A percentile compares a stretch with the other conserved stretches of the same genome.
These are phyloP conservation scores for Microctenopoma stevenorrisi DNA, from an alignment of 2,797 vertebrate species.

Conservation along the genomic window DNA sequence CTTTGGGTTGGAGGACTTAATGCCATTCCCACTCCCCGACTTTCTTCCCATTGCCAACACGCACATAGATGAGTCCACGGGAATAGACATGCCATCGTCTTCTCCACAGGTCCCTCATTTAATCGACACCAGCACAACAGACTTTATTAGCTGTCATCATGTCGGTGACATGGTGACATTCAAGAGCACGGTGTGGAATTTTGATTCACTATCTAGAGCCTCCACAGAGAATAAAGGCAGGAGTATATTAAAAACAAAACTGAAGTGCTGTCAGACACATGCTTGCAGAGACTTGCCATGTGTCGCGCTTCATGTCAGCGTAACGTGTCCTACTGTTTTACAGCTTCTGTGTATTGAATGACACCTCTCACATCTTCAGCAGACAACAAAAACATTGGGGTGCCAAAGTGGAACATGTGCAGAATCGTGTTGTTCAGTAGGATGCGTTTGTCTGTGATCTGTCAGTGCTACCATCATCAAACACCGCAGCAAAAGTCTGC, in stretches of 20 bases:
- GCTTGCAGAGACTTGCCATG: not conserved
- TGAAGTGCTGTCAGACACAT: constrained; percentile 11
- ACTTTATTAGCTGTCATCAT: constrained; percentile 32
- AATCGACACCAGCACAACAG: constrained; percentile 9
- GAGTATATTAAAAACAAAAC: constrained; percentile 29
- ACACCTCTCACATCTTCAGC: not conserved
- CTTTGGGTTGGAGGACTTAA: too few species aligned
- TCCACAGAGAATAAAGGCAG: constrained; percentile 2
- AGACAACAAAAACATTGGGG: not conserved
- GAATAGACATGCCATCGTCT: not conserved
- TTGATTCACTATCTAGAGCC: constrained; percentile 3
- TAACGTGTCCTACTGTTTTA: constrained; percentile 6
- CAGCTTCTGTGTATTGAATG: constrained; percentile 15
- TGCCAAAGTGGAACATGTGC: not conserved
- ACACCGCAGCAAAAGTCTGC: not conserved
- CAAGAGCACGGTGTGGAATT: not conserved
- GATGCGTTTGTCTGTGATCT: not conserved
- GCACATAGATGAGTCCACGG: not conserved
- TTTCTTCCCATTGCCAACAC: not conserved
- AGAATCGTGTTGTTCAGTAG: not conserved
- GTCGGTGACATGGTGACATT: constrained; percentile 13
- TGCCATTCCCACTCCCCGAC: not conserved
- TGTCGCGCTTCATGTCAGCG: constrained; percentile 11
- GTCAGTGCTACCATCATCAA: not conserved
- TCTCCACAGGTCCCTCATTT: constrained; percentile 10